A percentile compares a stretch with the other conserved stretches of the same genome.
Conservation (phyloP, 2,113 vertebrate species). For the Gadus macrocephalus region DNA sequence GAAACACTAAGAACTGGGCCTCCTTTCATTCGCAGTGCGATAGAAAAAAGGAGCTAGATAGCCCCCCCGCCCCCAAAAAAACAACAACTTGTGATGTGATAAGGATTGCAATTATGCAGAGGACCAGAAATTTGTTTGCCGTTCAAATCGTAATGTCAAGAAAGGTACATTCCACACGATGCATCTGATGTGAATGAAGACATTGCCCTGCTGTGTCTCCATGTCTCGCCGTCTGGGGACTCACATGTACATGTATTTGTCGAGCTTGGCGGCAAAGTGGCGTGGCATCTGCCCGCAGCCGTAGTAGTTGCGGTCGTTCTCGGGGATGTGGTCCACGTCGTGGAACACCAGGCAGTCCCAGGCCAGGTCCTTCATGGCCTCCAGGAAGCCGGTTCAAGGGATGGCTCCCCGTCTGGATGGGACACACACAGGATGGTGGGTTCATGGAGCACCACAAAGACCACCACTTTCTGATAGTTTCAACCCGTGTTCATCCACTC, state of each 20-base stretch:
- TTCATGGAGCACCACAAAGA: not conserved
- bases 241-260: conserved; percentile 98
- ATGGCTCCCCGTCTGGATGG: conserved; percentile 81
- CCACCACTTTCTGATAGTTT: not conserved
- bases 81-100: no score
- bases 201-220: no score
- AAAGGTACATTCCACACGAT: no score
- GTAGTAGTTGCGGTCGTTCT: conserved; percentile 93
- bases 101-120: no score
- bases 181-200: no score
- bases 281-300: conserved; percentile 94
- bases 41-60: no score
- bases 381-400: conserved; percentile 94
- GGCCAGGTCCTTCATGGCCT: conserved; percentile 92
- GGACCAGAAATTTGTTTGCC: no score
- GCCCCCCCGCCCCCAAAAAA: no score
- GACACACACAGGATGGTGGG: not conserved
- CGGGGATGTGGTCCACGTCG: conserved; percentile 93
- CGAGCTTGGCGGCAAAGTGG: conserved; percentile 92
- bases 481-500: no score
- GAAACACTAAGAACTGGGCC: not conserved
- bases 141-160: no score
- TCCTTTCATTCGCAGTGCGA: no score
- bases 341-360: conserved; percentile 97
- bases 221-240: conserved; percentile 40